Conservation (phyloP, 1,140 invertebrate genomes). For the Phortica variegata region DNA sequence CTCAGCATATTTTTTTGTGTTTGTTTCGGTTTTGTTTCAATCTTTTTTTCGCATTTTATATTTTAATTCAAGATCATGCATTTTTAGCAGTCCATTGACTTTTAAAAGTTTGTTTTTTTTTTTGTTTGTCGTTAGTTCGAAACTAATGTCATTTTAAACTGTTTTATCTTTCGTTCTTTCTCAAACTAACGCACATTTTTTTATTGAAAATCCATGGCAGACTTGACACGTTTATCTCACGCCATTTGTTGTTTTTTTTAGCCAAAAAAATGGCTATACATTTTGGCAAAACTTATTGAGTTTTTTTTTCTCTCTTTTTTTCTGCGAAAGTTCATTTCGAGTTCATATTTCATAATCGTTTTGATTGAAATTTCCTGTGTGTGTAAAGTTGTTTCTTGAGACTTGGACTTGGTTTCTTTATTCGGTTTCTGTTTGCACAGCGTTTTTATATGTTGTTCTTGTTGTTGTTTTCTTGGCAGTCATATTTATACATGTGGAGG, state of each 20-base stretch:
- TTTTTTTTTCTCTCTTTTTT: too few relatives aligned
- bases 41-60: conserved; percentile 26
- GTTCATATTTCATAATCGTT: conserved; percentile 20
- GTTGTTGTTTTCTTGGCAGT: too few relatives aligned
- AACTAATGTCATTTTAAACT: conserved; percentile 43
- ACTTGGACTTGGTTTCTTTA: not conserved
- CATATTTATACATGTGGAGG: not conserved
- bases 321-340: conserved; percentile 8
- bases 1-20: too few relatives aligned
- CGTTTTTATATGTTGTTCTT: not conserved
- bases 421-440: not conserved
- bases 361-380: conserved; percentile 43
- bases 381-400: not conserved
- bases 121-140: conserved; percentile 27
- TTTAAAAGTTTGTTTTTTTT: conserved; percentile 21
- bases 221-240: too few relatives aligned
- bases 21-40: not conserved
- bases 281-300: conserved; percentile 8
- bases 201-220: not conserved
- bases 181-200: conserved; percentile 8
- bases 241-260: conserved; percentile 3
- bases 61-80: conserved; percentile 41
- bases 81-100: conserved; percentile 54
- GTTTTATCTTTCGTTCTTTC: conserved; percentile 17
- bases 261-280: conserved; percentile 12